phyloP scores from a whole-genome alignment of 1,140 invertebrate genomes.

The Planococcus citri region DNA sequence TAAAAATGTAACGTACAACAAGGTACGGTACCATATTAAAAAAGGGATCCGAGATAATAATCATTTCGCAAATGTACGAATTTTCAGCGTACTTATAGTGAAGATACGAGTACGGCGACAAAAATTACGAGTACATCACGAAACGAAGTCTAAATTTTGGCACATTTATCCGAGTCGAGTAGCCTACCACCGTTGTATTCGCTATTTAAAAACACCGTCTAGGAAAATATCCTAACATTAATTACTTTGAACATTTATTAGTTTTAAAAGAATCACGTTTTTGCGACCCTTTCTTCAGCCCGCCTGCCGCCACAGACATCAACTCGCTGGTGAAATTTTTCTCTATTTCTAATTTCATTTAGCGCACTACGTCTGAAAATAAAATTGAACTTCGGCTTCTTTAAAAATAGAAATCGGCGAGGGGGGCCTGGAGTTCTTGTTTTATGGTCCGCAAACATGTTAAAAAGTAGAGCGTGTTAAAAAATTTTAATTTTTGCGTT shows the following conservation, averaged over 20 bases:
- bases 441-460: neutral
- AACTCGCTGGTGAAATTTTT: neutral
- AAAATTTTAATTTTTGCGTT: neutral
- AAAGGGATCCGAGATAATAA: too few relatives aligned
- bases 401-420: neutral
- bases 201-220: neutral
- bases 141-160: neutral
- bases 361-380: neutral
- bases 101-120: too few relatives aligned
- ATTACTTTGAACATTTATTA: conserved; percentile 3
- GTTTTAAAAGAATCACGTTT: neutral
- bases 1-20: too few relatives aligned
- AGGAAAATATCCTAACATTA: neutral
- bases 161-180: neutral
- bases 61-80: too few relatives aligned
- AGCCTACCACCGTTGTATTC: neutral
- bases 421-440: neutral
- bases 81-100: too few relatives aligned
- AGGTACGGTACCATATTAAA: too few relatives aligned
- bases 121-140: neutral
- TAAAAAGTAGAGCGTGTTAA: conserved; percentile 2
- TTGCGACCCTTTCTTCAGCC: too few relatives aligned
- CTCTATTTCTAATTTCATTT: neutral
- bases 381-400: neutral
- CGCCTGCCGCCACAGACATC: neutral